Conservation (phyloP, 2,797 vertebrate genomes). For the Taenioides sp. region DNA sequence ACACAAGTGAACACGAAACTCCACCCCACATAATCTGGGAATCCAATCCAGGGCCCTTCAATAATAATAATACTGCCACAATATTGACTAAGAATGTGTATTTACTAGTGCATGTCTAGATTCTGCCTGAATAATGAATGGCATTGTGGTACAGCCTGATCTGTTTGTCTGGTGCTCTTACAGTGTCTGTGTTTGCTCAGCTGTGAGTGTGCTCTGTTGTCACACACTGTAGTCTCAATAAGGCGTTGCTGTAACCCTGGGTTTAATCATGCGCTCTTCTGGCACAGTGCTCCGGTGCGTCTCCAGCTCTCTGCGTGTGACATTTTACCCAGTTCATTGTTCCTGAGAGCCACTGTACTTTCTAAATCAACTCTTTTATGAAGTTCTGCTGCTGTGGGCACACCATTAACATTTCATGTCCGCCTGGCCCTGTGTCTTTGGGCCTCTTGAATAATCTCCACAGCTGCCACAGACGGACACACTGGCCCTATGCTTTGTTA, state of each 20-base stretch:
- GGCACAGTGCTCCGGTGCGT: constrained; percentile 15
- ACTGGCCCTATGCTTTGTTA: constrained; percentile 11
- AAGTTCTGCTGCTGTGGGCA: constrained; percentile 71
- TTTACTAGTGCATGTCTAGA: neutral
- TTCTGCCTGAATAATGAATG: neutral
- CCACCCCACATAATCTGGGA: no score
- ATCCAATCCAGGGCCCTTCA: no score
- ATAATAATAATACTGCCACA: no score
- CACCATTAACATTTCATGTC: constrained; percentile 76
- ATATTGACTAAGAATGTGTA: neutral
- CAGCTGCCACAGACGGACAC: constrained; percentile 32
- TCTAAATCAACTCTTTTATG: constrained; percentile 74
- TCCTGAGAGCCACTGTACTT: constrained; percentile 60
- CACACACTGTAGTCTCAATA: constrained; percentile 45
- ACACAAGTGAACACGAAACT: no score
- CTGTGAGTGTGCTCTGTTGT: constrained; percentile 19
- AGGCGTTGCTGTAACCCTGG: constrained; percentile 20
- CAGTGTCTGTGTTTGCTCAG: constrained; percentile 23
- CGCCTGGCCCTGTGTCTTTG: constrained; percentile 49
- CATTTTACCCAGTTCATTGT: constrained; percentile 44
- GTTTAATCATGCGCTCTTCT: constrained; percentile 43
- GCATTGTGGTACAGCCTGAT: constrained; percentile 2
- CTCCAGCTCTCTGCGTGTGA: constrained; percentile 29
- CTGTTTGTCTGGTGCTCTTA: constrained; percentile 3
- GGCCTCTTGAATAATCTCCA: constrained; percentile 50